A percentile compares a stretch with the other conserved stretches of the same genome.
Conservation (phyloP, 2,888 invertebrate species). For the Orchestes rusci region DNA sequence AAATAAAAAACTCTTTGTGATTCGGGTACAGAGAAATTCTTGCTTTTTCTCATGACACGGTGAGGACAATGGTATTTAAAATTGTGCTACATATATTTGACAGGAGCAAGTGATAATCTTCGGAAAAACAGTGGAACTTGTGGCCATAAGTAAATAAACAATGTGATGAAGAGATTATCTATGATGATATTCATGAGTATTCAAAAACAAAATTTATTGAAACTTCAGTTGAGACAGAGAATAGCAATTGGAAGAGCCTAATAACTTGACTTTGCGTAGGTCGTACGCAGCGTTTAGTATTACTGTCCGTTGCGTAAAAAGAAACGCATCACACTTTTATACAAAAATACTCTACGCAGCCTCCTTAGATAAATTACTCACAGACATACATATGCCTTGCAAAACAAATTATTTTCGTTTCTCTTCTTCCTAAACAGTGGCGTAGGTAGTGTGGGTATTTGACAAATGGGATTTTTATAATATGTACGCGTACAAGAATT, state of each 20-base stretch:
- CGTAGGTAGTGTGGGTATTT: constrained; percentile 7
- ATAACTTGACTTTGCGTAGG: no score
- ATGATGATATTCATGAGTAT: no score
- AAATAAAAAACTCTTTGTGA: constrained; percentile 15
- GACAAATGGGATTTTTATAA: no score
- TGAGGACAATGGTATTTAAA: constrained; percentile 11
- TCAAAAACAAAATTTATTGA: no score
- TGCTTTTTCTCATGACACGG: constrained; percentile 14
- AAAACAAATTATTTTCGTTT: constrained; percentile 32
- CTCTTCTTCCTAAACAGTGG: constrained; percentile 24
- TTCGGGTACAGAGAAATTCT: constrained; percentile 9
- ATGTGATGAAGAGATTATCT: no score
- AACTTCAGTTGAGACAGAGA: no score
- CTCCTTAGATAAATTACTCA: constrained; percentile 10
- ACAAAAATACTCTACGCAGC: constrained; percentile 32
- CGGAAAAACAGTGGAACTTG: no score
- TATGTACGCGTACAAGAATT: no score
- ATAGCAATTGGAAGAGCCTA: no score
- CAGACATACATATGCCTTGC: constrained; percentile 29
- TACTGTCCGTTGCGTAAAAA: constrained; percentile 22
- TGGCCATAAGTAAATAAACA: no score
- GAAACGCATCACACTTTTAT: constrained; percentile 27
- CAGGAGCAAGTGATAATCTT: no score
- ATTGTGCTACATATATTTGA: no score
- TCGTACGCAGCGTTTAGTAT: constrained; percentile 2